Percentiles rank a stretch among this genome's conserved stretches.
Conservation (phyloP, 2,113 vertebrate genomes). For the Galemys pyrenaicus region DNA sequence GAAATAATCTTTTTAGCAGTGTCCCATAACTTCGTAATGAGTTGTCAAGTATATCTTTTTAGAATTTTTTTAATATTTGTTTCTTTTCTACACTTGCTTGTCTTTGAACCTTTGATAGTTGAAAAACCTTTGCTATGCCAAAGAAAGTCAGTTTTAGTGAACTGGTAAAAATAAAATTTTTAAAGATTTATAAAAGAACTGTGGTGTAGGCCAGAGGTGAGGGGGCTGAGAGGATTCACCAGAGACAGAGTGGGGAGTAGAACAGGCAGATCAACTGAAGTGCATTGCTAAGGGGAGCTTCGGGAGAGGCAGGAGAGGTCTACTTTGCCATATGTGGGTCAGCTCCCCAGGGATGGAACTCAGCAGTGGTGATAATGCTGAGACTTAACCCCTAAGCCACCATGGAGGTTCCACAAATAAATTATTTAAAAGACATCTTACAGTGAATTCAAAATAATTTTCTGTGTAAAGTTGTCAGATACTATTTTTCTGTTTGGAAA, state of each 20-base stretch:
- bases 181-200: too few species aligned
- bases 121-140: neutral
- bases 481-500: conserved; percentile 22
- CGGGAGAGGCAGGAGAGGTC: too few species aligned
- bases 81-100: neutral
- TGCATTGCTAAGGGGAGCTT: too few species aligned
- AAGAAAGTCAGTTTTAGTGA: conserved; percentile 33
- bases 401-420: too few species aligned
- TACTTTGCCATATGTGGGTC: too few species aligned
- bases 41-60: neutral
- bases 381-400: too few species aligned
- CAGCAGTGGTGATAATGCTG: too few species aligned
- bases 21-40: neutral
- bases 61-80: neutral
- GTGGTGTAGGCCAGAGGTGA: too few species aligned
- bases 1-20: neutral
- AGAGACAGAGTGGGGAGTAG: too few species aligned
- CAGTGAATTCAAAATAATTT: conserved; percentile 28
- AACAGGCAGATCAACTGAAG: too few species aligned
- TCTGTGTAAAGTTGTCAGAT: neutral
- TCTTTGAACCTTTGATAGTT: neutral
- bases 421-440: neutral
- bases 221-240: too few species aligned
- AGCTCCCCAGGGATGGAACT: too few species aligned
- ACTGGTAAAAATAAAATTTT: neutral